These are phyloP conservation scores for Trididemnum miniatum DNA, from an alignment of 23 tunicate species.

Conservation along the genomic window DNA sequence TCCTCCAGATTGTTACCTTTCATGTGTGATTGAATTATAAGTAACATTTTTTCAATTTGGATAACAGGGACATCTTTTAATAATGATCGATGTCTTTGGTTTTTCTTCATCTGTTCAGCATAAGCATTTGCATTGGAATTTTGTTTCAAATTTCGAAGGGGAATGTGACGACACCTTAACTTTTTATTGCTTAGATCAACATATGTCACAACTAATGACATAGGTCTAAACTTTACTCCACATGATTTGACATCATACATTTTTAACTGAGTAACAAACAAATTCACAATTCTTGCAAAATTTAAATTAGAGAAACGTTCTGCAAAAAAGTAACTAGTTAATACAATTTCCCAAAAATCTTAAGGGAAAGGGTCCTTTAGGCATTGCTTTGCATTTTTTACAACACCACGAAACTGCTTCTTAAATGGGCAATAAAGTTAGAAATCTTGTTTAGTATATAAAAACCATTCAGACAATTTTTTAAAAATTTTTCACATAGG, in stretches of 20 bases:
- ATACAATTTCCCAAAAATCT: too few species aligned
- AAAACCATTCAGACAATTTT: too few species aligned
- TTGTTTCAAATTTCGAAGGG: slow-evolving; percentile 67
- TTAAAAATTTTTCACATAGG: too few species aligned
- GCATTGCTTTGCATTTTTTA: too few species aligned
- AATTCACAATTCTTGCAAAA: too few species aligned
- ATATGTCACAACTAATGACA: slow-evolving; percentile 61
- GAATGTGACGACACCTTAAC: slow-evolving; percentile 65
- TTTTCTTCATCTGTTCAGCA: slow-evolving; percentile 72
- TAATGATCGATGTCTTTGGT: slow-evolving; percentile 69
- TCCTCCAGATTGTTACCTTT: slow-evolving; percentile 56
- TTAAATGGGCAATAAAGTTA: too few species aligned
- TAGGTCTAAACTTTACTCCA: slow-evolving; percentile 80
- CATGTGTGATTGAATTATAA: slow-evolving; percentile 63
- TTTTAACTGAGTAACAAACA: too few species aligned
- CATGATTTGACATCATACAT: slow-evolving; percentile 75
- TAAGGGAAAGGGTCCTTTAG: too few species aligned
- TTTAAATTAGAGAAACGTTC: too few species aligned
- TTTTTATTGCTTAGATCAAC: slow-evolving; percentile 50
- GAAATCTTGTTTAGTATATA: too few species aligned
- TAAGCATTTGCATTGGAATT: slow-evolving; percentile 40
- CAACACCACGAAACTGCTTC: too few species aligned
- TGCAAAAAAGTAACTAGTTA: too few species aligned
- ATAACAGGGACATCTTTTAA: slow-evolving; percentile 50
- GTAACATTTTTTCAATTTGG: slow-evolving; percentile 68